These are phyloP conservation scores for Drosophila paramelanica DNA, from an alignment of 2,888 invertebrate genomes.

Conservation along the genomic window DNA sequence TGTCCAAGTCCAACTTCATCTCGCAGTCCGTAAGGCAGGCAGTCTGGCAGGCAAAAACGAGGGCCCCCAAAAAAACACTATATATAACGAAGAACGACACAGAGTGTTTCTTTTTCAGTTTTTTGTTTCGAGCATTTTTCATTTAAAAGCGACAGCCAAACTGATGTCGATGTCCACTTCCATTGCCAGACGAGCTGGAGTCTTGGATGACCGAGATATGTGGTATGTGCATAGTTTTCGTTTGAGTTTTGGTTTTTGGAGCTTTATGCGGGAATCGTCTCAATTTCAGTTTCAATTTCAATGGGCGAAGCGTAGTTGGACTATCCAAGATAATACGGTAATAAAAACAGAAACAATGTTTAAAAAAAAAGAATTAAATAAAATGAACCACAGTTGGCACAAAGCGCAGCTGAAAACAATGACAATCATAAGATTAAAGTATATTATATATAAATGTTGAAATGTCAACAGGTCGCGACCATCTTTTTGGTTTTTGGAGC, in stretches of 20 bases:
- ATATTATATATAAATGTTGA: constrained; percentile 48
- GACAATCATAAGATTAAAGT: constrained; percentile 49
- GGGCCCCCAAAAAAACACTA: constrained; percentile 58
- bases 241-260: constrained; percentile 27
- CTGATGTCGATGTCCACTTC: constrained; percentile 81
- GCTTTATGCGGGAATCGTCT: constrained; percentile 65
- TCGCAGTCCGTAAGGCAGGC: constrained; percentile 33
- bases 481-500: constrained; percentile 22
- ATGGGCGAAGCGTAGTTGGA: constrained; percentile 51
- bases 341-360: constrained; percentile 55
- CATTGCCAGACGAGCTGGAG: constrained; percentile 61
- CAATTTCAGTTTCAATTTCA: constrained; percentile 57
- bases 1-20: constrained; percentile 48
- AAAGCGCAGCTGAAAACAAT: constrained; percentile 52
- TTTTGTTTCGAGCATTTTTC: constrained; percentile 70
- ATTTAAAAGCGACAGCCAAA: constrained; percentile 77
- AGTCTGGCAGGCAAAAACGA: constrained; percentile 51
- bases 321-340: constrained; percentile 50
- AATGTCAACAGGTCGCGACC: constrained; percentile 61
- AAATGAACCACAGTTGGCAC: constrained; percentile 23
- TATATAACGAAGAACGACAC: constrained; percentile 71
- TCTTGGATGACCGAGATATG: constrained; percentile 64
- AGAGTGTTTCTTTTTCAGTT: constrained; percentile 66
- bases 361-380: constrained; percentile 9
- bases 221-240: constrained; percentile 62